These are phyloP conservation scores for Arizona elegans DNA, from an alignment of 2,113 vertebrate genomes.

Conservation along the genomic window DNA sequence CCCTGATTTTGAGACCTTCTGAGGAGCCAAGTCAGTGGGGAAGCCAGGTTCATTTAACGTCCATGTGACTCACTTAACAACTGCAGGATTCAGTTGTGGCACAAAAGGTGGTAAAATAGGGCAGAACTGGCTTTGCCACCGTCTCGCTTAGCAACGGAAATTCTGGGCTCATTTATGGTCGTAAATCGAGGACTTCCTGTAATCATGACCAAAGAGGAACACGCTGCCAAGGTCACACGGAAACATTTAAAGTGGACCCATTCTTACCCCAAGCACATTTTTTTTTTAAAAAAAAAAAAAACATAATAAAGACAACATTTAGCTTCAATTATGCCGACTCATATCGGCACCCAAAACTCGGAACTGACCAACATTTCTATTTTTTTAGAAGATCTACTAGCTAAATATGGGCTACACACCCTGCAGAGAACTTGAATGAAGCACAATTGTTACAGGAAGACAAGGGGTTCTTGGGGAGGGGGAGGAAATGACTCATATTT, in stretches of 20 bases:
- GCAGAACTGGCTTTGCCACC: too few relatives aligned
- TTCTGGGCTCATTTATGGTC: too few relatives aligned
- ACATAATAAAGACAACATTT: not conserved
- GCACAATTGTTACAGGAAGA: not conserved
- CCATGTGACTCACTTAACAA: too few relatives aligned
- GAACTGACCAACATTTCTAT: not conserved
- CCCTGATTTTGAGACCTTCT: too few relatives aligned
- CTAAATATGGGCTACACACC: not conserved
- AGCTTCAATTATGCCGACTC: not conserved
- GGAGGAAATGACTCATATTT: not conserved
- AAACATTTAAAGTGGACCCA: too few relatives aligned
- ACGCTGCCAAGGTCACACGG: rapidly evolving
- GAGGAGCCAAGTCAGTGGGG: too few relatives aligned
- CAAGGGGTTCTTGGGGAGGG: not conserved
- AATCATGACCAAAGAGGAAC: not conserved
- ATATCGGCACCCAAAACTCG: not conserved
- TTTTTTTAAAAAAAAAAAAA: not conserved
- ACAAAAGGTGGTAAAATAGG: too few relatives aligned
- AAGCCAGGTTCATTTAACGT: too few relatives aligned
- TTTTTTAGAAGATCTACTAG: not conserved
- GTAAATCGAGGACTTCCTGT: too few relatives aligned
- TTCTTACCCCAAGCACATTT: not conserved
- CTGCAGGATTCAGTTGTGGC: too few relatives aligned
- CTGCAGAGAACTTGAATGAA: not conserved
- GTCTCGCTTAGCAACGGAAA: too few relatives aligned